Percentiles rank a stretch among this genome's conserved stretches.
Conservation (phyloP, 2,113 vertebrate species). For the Pangasianodon gigas region DNA sequence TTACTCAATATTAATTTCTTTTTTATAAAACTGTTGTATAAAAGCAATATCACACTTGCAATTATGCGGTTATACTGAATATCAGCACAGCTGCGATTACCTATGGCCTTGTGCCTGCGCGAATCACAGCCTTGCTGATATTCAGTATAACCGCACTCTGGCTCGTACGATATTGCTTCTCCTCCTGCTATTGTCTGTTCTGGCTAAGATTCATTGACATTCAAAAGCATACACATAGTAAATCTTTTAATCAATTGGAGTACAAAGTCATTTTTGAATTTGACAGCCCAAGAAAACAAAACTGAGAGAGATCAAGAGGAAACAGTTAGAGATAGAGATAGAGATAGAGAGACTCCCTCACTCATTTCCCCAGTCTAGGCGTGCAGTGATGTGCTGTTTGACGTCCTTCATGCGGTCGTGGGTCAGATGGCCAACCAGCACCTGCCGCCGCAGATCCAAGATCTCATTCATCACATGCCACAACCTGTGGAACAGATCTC, state of each 20-base stretch:
- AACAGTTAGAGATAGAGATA: background rate
- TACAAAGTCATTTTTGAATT: background rate
- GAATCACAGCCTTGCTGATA: background rate
- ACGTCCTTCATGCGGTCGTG: conserved; percentile 96
- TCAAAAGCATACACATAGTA: background rate
- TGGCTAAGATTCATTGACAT: background rate
- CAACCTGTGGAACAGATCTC: conserved; percentile 95
- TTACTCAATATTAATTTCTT: background rate
- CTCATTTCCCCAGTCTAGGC: conserved; percentile 99
- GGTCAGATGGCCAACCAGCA: conserved; percentile 93
- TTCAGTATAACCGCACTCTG: background rate
- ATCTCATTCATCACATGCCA: conserved; percentile 99
- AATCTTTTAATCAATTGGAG: background rate
- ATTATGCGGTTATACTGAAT: background rate
- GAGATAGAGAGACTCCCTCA: conserved; percentile 71
- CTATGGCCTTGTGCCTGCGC: background rate
- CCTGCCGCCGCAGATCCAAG: conserved; percentile 90
- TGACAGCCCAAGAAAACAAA: background rate
- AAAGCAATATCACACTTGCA: background rate
- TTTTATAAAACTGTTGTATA: background rate
- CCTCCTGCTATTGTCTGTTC: background rate
- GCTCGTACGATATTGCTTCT: too few relatives aligned
- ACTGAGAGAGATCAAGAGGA: background rate
- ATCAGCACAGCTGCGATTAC: background rate
- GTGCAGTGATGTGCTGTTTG: conserved; percentile 95